Base-by-base conservation (phyloP, 2,888 invertebrate genomes). In the Diarsia mendica region DNA sequence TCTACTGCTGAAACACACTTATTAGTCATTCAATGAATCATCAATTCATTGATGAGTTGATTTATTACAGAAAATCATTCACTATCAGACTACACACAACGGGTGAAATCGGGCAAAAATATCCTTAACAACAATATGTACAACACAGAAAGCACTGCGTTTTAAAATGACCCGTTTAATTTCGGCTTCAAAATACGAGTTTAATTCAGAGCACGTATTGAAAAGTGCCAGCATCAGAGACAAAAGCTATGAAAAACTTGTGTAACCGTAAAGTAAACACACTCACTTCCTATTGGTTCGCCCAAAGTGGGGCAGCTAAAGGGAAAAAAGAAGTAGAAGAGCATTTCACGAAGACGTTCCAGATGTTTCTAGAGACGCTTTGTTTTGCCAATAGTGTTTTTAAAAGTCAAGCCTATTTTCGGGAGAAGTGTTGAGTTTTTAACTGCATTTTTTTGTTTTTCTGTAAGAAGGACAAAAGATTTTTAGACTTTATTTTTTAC, bases 231-330 rank as follows among this genome's bases (percentile, higher is more conserved):
- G 77, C 75, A 79, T 75, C 79, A 78, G 76, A 78, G 67, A 85
- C 84, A 86, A 87, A 79, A 83, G 83, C 88, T 83, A 83, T 81
- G 86, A 87, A 86, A 86, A 89, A 89, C 85, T 89, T 88, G 83
- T 84, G 77, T 83, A 86, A 80, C 79, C 79, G 76, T 80, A 82
- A 87, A 86, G 85, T 85, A 88, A 89, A 85, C 85, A 88, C 72
- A 83, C 85, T 79, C 79, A 72, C 79, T 85, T 87, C 84, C 84
- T 85, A 83, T 88, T 85, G 81, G 81, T 80, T 72, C 79, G 74
- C 81, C 84, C 77, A 87, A 90, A 90, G 82, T 86, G 80, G 88
- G 67, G 78, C 86, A 84, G 67, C 83, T 78, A 84, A 72, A 80
- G 78, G 58, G n/a, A 69, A 88, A 88, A 82, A 80, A 77, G 77